Evolutionary conservation across 2,888 invertebrate species (phyloP), one percentile per base, ranked within the genome.

Genomic region (Rhodophaea formosa): DNA sequence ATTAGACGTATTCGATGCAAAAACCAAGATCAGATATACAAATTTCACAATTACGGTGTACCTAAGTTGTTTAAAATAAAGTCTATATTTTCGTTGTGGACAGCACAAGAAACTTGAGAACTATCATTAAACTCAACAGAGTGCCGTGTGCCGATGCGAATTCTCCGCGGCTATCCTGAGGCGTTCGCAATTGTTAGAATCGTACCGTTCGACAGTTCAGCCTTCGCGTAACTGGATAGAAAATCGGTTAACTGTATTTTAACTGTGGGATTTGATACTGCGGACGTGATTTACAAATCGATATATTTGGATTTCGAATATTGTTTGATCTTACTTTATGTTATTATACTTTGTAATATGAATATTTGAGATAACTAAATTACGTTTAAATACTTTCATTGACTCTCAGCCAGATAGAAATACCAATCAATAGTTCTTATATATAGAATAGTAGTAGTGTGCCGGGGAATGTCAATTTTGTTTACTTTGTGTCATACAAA

Each of bases 71-170:
- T 23, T 23, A 23, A 23, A 23, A 23, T 5, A 39, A 3, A n/a
- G 10, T n/a, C 5, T 3, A 51, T 59, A 59, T 52, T 23, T 43
- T 59, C 59, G 49, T 57, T 63, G 67, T 60, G 23, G 47, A n/a
- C 47, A 29, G 16, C 15, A 35, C 16, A 7, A 16, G 16, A 35
- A 51, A 35, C 17, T 17, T 32, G 35, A 51, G 51, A 51, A 15
- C 16, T 51, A 51, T 51, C 51, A 51, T 51, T 51, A 51, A 51
- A 51, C 49, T 51, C 14, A n/a, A 39, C 39, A 0, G 32, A 32
- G 32, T 7, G 53, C 10, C 29, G 42, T 15, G 43, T 16, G 46
- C 17, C 30, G 53, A 23, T n/a, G 53, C 53, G 23, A 53, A 53
- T 29, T 53, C 53, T 12, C 53, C 52, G 16, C 32, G 17, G 55